These are phyloP conservation scores for Pachyrhynchus sulphureomaculatus DNA, from an alignment of 1,140 invertebrate genomes.

Conservation along the genomic window DNA sequence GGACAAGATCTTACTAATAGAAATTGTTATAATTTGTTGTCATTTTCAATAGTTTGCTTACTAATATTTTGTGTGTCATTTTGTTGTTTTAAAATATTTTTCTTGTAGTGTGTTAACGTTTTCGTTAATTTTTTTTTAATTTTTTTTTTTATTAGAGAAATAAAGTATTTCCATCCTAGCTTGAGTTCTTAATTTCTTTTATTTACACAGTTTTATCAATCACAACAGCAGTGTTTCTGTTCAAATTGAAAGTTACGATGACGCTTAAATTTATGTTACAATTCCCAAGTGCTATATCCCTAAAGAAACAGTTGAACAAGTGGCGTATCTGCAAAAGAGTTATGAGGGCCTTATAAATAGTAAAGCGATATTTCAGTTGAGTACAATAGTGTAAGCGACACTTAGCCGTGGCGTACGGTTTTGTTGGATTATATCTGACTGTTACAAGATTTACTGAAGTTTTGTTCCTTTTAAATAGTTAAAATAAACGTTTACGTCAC, in stretches of 20 bases:
- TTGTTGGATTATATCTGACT: slow-evolving; percentile 33
- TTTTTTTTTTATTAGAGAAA: too few relatives aligned
- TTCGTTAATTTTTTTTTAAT: too few relatives aligned
- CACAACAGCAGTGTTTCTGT: neutral
- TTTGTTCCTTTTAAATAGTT: slow-evolving; percentile 22
- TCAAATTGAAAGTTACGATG: slow-evolving; percentile 15
- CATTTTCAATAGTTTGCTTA: too few relatives aligned
- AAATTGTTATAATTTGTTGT: too few relatives aligned
- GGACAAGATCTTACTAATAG: too few relatives aligned
- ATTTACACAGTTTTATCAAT: neutral
- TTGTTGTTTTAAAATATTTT: too few relatives aligned
- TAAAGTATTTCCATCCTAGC: too few relatives aligned
- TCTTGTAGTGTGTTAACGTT: too few relatives aligned
- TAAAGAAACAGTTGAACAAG: slow-evolving; percentile 35
- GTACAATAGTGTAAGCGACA: slow-evolving; percentile 42
- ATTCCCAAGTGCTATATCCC: slow-evolving; percentile 16
- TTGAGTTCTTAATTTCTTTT: too few relatives aligned
- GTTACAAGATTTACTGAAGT: slow-evolving; percentile 21
- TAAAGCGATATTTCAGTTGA: slow-evolving; percentile 39
- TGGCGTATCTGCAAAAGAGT: slow-evolving; percentile 40
- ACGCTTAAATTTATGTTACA: slow-evolving; percentile 22
- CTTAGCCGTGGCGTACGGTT: slow-evolving; percentile 33
- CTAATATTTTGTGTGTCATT: too few relatives aligned
- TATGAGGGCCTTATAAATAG: slow-evolving; percentile 43
- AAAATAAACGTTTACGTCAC: too few relatives aligned